Evolutionary conservation across 2,113 vertebrate genomes (phyloP).

Genomic region (Istiophorus platypterus): DNA sequence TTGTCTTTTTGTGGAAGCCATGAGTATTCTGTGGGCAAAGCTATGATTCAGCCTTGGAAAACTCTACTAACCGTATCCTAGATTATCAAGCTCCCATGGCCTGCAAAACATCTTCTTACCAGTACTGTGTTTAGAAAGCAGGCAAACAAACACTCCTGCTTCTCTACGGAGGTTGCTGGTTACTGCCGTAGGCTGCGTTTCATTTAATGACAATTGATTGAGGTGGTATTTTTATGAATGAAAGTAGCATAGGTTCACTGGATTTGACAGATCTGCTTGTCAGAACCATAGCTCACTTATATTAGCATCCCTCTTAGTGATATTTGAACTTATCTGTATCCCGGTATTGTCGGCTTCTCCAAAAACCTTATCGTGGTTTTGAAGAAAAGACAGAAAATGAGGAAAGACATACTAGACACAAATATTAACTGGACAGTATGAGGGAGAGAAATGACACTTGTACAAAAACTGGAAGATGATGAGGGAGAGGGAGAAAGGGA

Average conservation of each 20-base stretch:
- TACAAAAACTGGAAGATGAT: neutral
- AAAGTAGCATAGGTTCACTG: neutral
- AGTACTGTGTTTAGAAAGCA: neutral
- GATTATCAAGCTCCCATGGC: slow-evolving; percentile 12
- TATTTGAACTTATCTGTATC: neutral
- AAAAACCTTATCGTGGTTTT: neutral
- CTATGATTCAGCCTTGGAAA: slow-evolving; percentile 48
- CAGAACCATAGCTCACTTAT: neutral
- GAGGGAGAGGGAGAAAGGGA: neutral
- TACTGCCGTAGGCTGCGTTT: neutral
- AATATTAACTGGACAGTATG: neutral
- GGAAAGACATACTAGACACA: neutral
- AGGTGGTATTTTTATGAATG: neutral
- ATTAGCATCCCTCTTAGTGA: neutral
- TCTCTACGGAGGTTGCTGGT: neutral
- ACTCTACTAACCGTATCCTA: slow-evolving; percentile 12
- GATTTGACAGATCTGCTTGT: slow-evolving; percentile 2
- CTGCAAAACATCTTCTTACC: neutral
- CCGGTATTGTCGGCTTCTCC: neutral
- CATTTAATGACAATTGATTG: neutral
- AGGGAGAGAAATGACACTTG: neutral
- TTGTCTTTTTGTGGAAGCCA: slow-evolving; percentile 54
- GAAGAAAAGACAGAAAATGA: neutral
- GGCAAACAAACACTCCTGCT: neutral
- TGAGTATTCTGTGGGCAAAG: slow-evolving; percentile 50